Percentiles rank a stretch among this genome's conserved stretches.
Evolutionary conservation across 1,140 invertebrate genomes (phyloP).

Genomic region (Drosophila ogumai): DNA sequence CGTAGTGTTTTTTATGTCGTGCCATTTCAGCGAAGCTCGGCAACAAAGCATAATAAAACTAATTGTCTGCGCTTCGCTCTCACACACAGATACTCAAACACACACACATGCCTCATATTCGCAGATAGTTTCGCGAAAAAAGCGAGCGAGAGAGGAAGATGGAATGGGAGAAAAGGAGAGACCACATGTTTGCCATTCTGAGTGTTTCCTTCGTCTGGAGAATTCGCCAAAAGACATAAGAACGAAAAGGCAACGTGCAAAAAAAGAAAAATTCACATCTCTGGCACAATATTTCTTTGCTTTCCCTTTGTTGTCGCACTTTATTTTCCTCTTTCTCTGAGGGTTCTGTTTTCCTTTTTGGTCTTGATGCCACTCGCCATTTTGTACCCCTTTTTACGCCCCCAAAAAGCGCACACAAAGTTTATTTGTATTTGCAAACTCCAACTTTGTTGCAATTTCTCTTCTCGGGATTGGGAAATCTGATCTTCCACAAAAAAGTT

Average conservation of each 20-base stretch:
- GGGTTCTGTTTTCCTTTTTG: constrained; percentile 14
- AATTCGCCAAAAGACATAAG: constrained; percentile 54
- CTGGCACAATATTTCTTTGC: constrained; percentile 35
- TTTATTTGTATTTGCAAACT: constrained; percentile 25
- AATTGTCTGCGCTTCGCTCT: constrained; percentile 83
- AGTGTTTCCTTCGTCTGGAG: constrained; percentile 59
- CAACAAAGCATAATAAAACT: constrained; percentile 84
- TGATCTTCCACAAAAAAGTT: constrained; percentile 22
- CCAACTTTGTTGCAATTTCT: constrained; percentile 25
- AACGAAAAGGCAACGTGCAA: not conserved
- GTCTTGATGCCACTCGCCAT: constrained; percentile 36
- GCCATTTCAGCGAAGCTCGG: constrained; percentile 83
- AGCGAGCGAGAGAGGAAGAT: constrained; percentile 12
- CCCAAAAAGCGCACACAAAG: not conserved
- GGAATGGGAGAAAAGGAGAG: constrained; percentile 26
- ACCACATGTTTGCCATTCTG: constrained; percentile 78
- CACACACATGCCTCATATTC: constrained; percentile 10
- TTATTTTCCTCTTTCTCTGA: constrained; percentile 53
- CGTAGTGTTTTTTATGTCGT: constrained; percentile 76
- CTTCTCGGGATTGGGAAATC: constrained; percentile 18
- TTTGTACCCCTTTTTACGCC: constrained; percentile 21
- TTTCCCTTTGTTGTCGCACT: constrained; percentile 42
- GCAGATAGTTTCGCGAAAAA: constrained; percentile 41
- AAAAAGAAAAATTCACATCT: constrained; percentile 33
- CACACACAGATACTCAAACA: constrained; percentile 55